Evolutionary conservation across 2,113 vertebrate genomes (phyloP).

Genomic region (Scophthalmus maximus): DNA sequence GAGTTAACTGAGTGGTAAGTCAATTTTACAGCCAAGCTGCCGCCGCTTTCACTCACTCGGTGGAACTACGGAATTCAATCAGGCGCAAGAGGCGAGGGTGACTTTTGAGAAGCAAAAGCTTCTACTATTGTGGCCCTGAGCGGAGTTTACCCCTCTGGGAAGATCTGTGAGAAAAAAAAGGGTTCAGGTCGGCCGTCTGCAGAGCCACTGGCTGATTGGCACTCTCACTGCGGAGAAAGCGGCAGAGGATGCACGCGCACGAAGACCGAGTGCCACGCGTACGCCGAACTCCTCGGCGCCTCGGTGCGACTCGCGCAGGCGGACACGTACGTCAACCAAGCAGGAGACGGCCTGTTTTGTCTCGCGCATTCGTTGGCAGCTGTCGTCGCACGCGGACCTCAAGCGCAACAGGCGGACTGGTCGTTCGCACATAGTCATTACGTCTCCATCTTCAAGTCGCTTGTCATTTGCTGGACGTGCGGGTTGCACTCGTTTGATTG

Average conservation of each 20-base stretch:
- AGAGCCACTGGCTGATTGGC: slow-evolving; percentile 11
- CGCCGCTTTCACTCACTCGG: not conserved
- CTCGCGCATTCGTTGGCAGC: no score
- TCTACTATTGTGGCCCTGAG: not conserved
- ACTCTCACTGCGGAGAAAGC: slow-evolving; percentile 7
- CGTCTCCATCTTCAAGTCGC: no score
- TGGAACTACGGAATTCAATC: slow-evolving; percentile 19
- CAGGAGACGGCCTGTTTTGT: slow-evolving; percentile 18
- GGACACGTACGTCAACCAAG: not conserved
- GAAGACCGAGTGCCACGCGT: not conserved
- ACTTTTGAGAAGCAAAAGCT: slow-evolving; percentile 21
- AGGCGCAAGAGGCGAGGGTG: not conserved
- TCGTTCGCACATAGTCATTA: not conserved
- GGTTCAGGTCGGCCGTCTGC: not conserved
- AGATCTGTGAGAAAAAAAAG: slow-evolving; percentile 18
- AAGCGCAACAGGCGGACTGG: not conserved
- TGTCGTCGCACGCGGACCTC: not conserved
- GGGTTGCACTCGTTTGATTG: no score
- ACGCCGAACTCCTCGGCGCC: no score
- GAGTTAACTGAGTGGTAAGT: slow-evolving; percentile 37
- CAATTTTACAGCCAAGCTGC: slow-evolving; percentile 33
- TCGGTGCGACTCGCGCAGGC: slow-evolving; percentile 22
- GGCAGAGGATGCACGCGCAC: slow-evolving; percentile 30
- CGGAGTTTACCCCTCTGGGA: slow-evolving; percentile 30
- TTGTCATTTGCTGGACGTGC: no score